A percentile compares a stretch with the other conserved stretches of the same genome.
Conservation (phyloP, 2,797 vertebrate genomes). For the Pantherophis vulpinus region DNA sequence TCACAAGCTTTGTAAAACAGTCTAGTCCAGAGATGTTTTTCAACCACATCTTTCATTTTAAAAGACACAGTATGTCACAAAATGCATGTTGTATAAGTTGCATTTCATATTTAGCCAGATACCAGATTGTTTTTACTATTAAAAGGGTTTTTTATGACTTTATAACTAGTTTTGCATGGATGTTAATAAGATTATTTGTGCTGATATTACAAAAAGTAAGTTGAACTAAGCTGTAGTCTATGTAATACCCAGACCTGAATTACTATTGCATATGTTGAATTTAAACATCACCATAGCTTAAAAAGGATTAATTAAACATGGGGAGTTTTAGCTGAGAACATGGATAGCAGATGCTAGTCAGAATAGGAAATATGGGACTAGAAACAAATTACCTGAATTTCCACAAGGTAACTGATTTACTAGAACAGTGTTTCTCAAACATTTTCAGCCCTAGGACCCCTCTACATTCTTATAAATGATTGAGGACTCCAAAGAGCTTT, state of each 20-base stretch:
- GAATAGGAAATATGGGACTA: not conserved
- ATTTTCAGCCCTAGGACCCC: not conserved
- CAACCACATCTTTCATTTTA: not conserved
- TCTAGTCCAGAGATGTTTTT: not conserved
- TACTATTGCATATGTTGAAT: slow-evolving; percentile 33
- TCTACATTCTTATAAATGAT: not conserved
- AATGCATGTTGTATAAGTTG: not conserved
- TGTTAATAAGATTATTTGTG: not conserved
- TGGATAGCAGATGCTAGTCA: not conserved
- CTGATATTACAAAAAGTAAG: not conserved
- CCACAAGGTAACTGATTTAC: not conserved
- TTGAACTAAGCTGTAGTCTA: slow-evolving; percentile 32
- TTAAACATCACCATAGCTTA: not conserved
- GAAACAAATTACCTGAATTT: not conserved
- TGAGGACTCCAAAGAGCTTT: not conserved
- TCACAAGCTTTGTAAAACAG: not conserved
- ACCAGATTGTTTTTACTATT: not conserved
- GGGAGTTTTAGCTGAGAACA: not conserved
- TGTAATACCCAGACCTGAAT: slow-evolving; percentile 44
- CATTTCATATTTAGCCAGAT: not conserved
- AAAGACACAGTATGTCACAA: not conserved
- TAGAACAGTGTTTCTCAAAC: not conserved
- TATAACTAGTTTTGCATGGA: not conserved
- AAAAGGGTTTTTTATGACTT: not conserved
- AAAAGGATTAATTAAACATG: not conserved